A percentile compares a stretch with the other conserved stretches of the same genome.
Conservation (phyloP, 2,113 vertebrate species). For the Caranx ignobilis region DNA sequence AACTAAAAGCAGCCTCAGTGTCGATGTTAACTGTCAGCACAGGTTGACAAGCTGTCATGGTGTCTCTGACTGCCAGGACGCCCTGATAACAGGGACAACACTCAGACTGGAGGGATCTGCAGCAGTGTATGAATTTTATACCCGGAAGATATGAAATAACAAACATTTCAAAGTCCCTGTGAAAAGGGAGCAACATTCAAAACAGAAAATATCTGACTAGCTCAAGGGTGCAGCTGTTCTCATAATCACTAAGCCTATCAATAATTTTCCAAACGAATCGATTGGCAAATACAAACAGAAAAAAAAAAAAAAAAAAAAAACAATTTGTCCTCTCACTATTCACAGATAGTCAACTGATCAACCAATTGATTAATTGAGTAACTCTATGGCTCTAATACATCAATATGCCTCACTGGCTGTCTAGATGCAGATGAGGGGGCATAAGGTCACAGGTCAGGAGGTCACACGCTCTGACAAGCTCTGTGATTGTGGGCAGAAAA, state of each 20-base stretch:
- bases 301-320: background rate
- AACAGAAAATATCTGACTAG: background rate
- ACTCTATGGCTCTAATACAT: background rate
- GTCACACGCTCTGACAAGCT: background rate
- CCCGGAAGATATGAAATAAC: constrained; percentile 9
- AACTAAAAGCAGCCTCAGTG: constrained; percentile 47
- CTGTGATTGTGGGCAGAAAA: background rate
- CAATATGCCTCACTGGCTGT: background rate
- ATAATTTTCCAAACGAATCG: background rate
- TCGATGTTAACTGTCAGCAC: constrained; percentile 66
- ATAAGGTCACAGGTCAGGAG: background rate
- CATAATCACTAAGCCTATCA: background rate
- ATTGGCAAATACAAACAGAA: background rate
- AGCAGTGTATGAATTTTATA: background rate
- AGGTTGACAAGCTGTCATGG: constrained; percentile 68
- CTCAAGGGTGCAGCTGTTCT: background rate
- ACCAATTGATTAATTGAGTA: background rate
- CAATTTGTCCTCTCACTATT: too few species aligned
- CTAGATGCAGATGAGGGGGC: background rate
- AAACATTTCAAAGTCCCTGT: background rate
- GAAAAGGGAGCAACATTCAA: background rate
- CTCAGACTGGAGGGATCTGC: constrained; percentile 32
- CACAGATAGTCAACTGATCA: background rate
- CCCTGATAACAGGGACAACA: constrained; percentile 39
- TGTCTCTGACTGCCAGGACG: constrained; percentile 46